phyloP scores from a whole-genome alignment of 1,140 invertebrate genomes.

The Antheraea pernyi region DNA sequence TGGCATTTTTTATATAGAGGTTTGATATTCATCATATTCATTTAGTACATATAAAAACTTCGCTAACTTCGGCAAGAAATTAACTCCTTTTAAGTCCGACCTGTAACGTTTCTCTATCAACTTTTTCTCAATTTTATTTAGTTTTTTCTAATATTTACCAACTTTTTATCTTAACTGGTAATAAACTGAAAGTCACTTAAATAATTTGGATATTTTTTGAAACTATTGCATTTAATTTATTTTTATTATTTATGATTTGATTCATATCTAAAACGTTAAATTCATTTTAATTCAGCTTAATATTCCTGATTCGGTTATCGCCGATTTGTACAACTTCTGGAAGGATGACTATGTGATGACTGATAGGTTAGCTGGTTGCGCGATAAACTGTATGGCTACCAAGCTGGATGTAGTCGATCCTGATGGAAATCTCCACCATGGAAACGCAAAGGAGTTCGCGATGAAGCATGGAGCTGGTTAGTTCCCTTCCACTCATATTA shows the following conservation, averaged over 20 bases:
- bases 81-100: no score
- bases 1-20: no score
- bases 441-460: slow-evolving; percentile 37
- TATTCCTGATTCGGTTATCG: slow-evolving; percentile 28
- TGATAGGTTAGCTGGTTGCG: slow-evolving; percentile 36
- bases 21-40: no score
- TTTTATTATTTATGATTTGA: neutral
- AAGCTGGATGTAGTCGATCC: slow-evolving; percentile 41
- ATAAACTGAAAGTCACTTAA: no score
- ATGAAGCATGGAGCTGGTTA: slow-evolving; percentile 40
- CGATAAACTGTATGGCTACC: slow-evolving; percentile 35
- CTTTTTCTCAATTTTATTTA: no score
- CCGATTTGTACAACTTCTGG: slow-evolving; percentile 49
- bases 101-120: no score
- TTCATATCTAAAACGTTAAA: neutral
- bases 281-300: slow-evolving; percentile 22
- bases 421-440: slow-evolving; percentile 37
- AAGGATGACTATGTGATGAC: slow-evolving; percentile 35
- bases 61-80: no score
- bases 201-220: no score
- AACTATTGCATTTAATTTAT: no score
- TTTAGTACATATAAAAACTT: no score
- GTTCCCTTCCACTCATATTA: neutral
- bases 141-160: no score
- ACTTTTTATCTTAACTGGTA: no score